Conservation (phyloP, 2,888 invertebrate species). For the Acanthosoma haemorrhoidale region DNA sequence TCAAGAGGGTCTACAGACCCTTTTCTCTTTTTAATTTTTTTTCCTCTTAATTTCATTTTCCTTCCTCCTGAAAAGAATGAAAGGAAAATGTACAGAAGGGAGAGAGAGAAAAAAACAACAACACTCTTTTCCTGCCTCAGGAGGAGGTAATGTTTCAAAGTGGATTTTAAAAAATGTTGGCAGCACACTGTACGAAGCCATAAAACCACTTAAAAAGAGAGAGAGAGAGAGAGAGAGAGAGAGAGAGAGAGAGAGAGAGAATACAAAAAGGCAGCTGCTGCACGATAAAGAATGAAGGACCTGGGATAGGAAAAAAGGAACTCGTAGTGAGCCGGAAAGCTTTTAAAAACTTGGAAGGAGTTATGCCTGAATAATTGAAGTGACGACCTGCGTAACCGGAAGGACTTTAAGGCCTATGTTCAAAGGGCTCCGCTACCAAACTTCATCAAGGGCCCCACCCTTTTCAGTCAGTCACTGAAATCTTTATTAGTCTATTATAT, state of each 20-base stretch:
- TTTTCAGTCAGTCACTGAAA: no score
- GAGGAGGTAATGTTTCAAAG: slow-evolving; percentile 11
- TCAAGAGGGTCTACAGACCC: not conserved
- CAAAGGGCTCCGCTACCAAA: no score
- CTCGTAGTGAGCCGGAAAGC: not conserved
- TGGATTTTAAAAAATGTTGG: slow-evolving; percentile 1
- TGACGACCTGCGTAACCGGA: no score
- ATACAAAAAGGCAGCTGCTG: not conserved
- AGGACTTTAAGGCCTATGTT: no score
- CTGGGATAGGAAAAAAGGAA: not conserved
- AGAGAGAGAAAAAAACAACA: no score
- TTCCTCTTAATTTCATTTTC: not conserved
- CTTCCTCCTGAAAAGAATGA: not conserved
- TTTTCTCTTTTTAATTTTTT: not conserved
- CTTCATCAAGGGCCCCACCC: no score
- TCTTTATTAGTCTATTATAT: no score
- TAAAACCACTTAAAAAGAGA: not conserved
- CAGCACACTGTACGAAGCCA: not conserved
- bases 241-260: slow-evolving; percentile 30
- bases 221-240: not conserved
- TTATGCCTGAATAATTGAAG: not conserved
- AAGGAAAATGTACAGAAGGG: no score
- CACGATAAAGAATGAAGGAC: not conserved
- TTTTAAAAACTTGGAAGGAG: not conserved
- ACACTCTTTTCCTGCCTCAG: not conserved